Evolutionary conservation across 2,797 vertebrate species (phyloP).

Genomic region (Xiphorhynchus erythropygius): DNA sequence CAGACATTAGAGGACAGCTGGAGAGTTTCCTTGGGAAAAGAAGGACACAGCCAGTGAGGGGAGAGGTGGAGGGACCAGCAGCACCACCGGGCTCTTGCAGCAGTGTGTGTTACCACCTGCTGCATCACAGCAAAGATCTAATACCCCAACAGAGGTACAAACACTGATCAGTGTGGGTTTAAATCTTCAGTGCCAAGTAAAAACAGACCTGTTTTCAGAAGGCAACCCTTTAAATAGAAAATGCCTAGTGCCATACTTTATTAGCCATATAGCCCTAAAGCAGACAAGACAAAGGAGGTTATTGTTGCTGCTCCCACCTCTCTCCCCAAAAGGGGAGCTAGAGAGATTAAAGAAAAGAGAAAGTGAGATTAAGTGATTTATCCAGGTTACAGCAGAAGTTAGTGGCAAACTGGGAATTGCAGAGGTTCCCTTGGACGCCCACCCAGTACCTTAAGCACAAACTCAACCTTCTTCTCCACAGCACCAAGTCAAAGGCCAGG

Average conservation of each 20-base stretch:
- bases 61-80: not conserved
- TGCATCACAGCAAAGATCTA: not conserved
- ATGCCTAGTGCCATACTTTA: not conserved
- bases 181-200: not conserved
- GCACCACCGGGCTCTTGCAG: rapidly evolving
- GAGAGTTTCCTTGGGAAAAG: conserved; percentile 7
- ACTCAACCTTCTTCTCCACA: not conserved
- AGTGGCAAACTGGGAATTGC: conserved; percentile 8
- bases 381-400: not conserved
- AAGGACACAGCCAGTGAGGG: not conserved
- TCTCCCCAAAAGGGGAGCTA: not conserved
- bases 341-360: not conserved
- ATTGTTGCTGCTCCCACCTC: not conserved
- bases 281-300: not conserved
- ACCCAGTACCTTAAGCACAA: not conserved
- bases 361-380: not conserved
- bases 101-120: not conserved
- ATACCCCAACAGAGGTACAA: not conserved
- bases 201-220: not conserved
- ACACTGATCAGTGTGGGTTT: not conserved
- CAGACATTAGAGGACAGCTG: conserved; percentile 17
- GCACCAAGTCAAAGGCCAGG: not conserved
- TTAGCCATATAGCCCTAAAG: not conserved
- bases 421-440: not conserved
- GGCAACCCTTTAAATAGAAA: not conserved